These are phyloP conservation scores for Hozukius guyotensis DNA, from an alignment of 2,797 vertebrate genomes.

Conservation along the genomic window DNA sequence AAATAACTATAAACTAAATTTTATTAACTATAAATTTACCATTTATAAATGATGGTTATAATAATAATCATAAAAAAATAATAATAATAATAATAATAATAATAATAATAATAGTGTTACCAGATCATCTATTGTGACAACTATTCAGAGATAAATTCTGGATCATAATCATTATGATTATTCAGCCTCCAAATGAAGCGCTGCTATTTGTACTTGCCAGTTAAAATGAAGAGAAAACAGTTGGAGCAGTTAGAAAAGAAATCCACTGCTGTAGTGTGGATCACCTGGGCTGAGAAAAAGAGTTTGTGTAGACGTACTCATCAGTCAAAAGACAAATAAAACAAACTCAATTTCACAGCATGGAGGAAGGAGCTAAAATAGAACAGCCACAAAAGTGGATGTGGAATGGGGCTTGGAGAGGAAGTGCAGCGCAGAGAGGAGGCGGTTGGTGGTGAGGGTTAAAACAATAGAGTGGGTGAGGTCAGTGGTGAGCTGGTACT, in stretches of 20 bases:
- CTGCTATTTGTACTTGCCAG: neutral
- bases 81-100: too few species aligned
- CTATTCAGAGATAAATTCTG: neutral
- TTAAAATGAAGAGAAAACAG: neutral
- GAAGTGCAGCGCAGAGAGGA: slow-evolving; percentile 33
- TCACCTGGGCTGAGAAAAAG: neutral
- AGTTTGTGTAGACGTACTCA: neutral
- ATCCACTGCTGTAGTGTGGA: neutral
- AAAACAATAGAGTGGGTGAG: slow-evolving; percentile 26
- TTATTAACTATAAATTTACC: too few species aligned
- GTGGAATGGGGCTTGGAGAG: slow-evolving; percentile 38
- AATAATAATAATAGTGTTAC: too few species aligned
- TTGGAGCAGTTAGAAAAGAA: neutral
- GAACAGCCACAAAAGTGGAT: neutral
- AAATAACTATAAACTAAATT: too few species aligned
- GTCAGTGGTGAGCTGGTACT: slow-evolving; percentile 13
- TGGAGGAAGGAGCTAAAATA: slow-evolving; percentile 8
- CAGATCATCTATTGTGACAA: neutral
- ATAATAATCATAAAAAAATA: too few species aligned
- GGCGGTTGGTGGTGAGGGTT: slow-evolving; percentile 12
- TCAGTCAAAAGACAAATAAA: neutral
- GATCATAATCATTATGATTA: neutral
- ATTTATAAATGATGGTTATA: too few species aligned
- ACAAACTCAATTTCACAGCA: neutral
- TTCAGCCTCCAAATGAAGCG: neutral